Evolutionary conservation across 2,113 vertebrate genomes (phyloP), one percentile per base, ranked within the genome.

Genomic region (Nerophis lumbriciformis): DNA sequence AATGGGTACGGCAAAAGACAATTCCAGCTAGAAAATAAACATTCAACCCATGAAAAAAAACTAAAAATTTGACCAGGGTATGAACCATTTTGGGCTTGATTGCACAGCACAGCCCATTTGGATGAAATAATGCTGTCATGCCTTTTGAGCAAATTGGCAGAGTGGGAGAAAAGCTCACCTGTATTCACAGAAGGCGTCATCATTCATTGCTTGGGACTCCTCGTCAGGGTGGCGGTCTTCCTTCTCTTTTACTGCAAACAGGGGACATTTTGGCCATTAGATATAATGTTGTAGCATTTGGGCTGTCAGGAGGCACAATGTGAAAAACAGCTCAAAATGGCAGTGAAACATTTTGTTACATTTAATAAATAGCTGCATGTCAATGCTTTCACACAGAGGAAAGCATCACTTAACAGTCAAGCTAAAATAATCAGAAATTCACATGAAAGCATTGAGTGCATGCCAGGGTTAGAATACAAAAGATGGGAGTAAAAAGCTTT

Each of bases 121-220:
- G 10, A 45, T 11, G 10, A 45, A 9, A 45, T 42, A 42, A 42
- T 12, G 42, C 10, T 45, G 9, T 45, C 42, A 12, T 45, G 42
- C 9, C 4, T 45, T 45, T 45, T 45, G 42, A 45, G 42, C 42
- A 45, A 45, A 45, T 11, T 45, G 12, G 42, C 42, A 3, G 10
- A 12, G 42, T 5, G 4, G 10, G 42, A 45, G 42, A 45, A 45
- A 45, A 4, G 28, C 85, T 93, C 91, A 97, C 96, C 96, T 96
- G 91, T 93, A 95, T 90, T 96, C 93, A 73, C 91, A 92, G 80
- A 94, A 93, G 59, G 91, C 92, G 82, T 95, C 94, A 78, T 95
- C 93, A 85, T 93, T 93, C 81, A 90, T 88, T 73, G 79, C 89
- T 61, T 91, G 92, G 69, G 93, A 88, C 90, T 95, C 94, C 0